Percentiles rank a stretch among this genome's conserved stretches.
Conservation (phyloP, 2,888 invertebrate genomes). For the Synergus umbraculus region DNA sequence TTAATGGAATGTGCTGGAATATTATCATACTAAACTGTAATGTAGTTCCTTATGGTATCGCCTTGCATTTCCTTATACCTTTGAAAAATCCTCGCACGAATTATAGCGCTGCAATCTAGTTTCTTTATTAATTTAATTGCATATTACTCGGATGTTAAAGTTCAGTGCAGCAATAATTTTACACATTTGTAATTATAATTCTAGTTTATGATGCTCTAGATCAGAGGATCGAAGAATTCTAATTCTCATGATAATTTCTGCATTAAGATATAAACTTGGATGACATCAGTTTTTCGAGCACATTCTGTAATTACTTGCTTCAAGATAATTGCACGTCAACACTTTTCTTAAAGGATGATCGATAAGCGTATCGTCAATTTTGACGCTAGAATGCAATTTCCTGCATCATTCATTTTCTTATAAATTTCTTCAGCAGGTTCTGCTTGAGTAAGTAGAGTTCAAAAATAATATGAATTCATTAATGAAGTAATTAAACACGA, state of each 20-base stretch:
- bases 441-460: background rate
- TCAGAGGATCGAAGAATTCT: background rate
- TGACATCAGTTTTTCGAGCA: background rate
- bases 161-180: slow-evolving; percentile 4
- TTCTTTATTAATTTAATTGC: slow-evolving; percentile 27
- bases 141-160: slow-evolving; percentile 12
- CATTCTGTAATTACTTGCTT: background rate
- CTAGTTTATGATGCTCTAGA: background rate
- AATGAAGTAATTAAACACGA: background rate
- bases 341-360: background rate
- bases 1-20: background rate
- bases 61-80: background rate
- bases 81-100: background rate
- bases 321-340: background rate
- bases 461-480: background rate
- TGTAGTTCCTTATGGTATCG: background rate
- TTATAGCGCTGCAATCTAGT: slow-evolving; percentile 11
- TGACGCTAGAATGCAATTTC: background rate
- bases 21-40: background rate
- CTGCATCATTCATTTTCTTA: background rate
- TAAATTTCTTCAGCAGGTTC: background rate
- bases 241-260: background rate
- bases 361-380: background rate
- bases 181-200: background rate
- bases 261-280: background rate